These are phyloP conservation scores for Garra rufa DNA, from an alignment of 2,113 vertebrate genomes.

Conservation along the genomic window DNA sequence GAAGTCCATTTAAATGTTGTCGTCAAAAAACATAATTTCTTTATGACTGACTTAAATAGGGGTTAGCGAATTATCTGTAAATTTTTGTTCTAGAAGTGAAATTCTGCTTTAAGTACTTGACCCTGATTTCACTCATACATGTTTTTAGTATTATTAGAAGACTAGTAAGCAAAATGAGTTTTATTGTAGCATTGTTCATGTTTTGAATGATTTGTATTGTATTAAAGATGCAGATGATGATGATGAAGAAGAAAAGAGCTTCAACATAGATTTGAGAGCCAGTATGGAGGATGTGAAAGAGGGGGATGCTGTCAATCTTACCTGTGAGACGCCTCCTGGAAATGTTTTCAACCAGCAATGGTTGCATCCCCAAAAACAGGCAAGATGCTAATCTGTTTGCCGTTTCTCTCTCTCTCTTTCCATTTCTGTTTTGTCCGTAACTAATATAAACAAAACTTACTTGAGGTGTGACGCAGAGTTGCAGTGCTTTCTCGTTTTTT, in stretches of 20 bases:
- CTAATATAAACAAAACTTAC: neutral
- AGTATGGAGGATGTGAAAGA: constrained; percentile 82
- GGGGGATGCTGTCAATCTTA: constrained; percentile 85
- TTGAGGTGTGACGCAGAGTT: neutral
- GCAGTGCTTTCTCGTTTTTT: neutral
- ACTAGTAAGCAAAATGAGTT: neutral
- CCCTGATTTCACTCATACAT: neutral
- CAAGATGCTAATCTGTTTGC: constrained; percentile 54
- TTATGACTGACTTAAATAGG: too few relatives aligned
- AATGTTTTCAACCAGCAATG: constrained; percentile 84
- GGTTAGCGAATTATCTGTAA: too few relatives aligned
- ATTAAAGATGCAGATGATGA: neutral
- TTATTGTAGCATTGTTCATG: neutral
- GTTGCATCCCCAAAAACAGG: constrained; percentile 89
- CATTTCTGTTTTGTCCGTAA: neutral
- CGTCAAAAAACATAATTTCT: too few relatives aligned
- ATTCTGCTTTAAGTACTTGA: neutral
- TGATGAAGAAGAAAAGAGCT: constrained; percentile 63
- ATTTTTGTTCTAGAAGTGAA: too few relatives aligned
- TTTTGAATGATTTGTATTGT: neutral
- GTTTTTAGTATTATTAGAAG: neutral
- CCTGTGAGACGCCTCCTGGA: constrained; percentile 83
- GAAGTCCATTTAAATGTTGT: too few relatives aligned
- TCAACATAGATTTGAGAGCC: constrained; percentile 84
- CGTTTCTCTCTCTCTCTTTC: neutral